Base-by-base conservation (phyloP, 1,140 invertebrate genomes). In the Bombus confusus region DNA sequence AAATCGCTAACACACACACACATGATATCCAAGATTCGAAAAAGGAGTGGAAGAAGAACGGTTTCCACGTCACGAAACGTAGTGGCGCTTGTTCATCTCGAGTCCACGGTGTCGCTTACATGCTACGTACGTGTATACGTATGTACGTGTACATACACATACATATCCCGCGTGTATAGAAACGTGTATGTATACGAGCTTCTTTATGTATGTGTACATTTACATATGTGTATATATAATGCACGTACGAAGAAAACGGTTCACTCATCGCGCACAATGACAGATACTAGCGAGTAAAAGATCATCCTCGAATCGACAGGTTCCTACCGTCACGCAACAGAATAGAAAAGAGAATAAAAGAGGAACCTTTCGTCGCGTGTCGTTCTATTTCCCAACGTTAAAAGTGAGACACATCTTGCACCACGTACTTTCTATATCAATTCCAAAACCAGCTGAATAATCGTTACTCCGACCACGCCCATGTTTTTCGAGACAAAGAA, bases 201-300 rank as follows among this genome's bases (percentile, higher is more conserved):
- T 83, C 66, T 88, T 69, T 80, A 59, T 87, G 68, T 77, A 76
- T 34, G 41, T 68, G 68, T 83, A 41, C 78, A 71, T 87, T 28
- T 57, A 85, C 69, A 22, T 71, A 69, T 80, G 80, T 80, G 80
- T 62, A 76, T n/a, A 37, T 82, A 80, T 68, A 80, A 87, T 72
- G 83, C 71, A 83, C 83, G 66, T 86, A 90, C 88, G 77, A 90
- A 84, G 88, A 87, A 90, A 90, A 83, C 52, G 77, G 64, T 80
- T 88, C 77, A 12, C 83, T 59, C 69, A 83, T 86, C 83, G 66
- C 76, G 66, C 73, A 81, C 88, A 81, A 59, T 34, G 71, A 84
- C 80, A 59, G 64, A 88, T 76, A 75, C 69, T 81, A 69, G 86
- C 81, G 66, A 85, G 66, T 37, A 39, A 52, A 22, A 69, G 64